Conservation (phyloP, 2,888 invertebrate genomes). For the Reticulitermes lucifugus region DNA sequence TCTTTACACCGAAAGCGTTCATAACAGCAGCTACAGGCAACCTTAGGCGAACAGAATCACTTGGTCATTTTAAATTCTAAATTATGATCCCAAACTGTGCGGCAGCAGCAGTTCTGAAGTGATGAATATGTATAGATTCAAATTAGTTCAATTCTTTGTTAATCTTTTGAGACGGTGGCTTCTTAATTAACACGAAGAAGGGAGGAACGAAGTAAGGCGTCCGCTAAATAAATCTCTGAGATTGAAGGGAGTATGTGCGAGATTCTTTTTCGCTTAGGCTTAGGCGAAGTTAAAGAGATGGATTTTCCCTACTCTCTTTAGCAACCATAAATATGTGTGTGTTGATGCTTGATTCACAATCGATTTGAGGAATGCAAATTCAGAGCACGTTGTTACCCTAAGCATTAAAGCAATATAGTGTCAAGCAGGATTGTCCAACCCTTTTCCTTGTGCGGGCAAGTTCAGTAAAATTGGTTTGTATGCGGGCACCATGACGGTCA, state of each 20-base stretch:
- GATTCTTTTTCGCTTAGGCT: not conserved
- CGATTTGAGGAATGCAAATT: not conserved
- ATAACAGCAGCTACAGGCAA: not conserved
- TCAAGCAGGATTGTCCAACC: no score
- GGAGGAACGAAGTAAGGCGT: not conserved
- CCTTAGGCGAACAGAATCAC: not conserved
- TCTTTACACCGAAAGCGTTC: not conserved
- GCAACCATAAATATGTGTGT: not conserved
- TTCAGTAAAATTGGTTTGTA: no score
- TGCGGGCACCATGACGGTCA: no score
- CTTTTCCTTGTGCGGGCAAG: no score
- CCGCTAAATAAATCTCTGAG: not conserved
- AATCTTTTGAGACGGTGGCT: conserved; percentile 27
- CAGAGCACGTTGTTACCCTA: not conserved
- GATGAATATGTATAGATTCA: conserved; percentile 40
- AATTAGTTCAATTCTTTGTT: conserved; percentile 38
- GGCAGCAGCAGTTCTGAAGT: conserved; percentile 1
- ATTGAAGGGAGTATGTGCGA: not conserved
- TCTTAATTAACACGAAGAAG: conserved; percentile 17
- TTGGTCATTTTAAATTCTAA: conserved; percentile 11
- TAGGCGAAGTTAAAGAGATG: not conserved
- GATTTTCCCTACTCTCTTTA: not conserved
- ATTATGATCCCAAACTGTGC: not conserved
- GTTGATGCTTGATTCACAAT: not conserved
- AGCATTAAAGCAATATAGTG: no score